Base-by-base conservation (phyloP, 2,888 invertebrate species). In the Parnassius apollo region DNA sequence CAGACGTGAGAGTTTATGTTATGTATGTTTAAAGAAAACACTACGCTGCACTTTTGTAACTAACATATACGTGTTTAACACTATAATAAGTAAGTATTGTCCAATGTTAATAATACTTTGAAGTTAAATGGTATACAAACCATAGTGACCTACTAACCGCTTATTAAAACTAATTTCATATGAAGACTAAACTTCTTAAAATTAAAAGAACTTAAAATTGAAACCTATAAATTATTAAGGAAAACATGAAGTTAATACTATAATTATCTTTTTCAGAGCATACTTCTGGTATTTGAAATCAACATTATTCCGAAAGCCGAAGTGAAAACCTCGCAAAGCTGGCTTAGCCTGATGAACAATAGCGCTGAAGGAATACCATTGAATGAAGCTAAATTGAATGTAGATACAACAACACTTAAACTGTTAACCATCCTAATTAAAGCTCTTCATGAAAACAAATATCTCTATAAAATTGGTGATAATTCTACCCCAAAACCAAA, bases 211-310 rank as follows among this genome's bases (percentile, higher is more conserved):
- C 35, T 35, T 35, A 35, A 35, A 35, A 1, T 35, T 35, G 35
- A 35, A 35, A 7, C 7, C 1, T 35, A 35, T 35, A 35, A 35
- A 35, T 7, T 35, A 35, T 7, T 7, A 3, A 35, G 3, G 7
- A 35, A 22, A 9, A 57, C 3, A 50, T 51, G 42, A 49, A 49
- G 59, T 57, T 62, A 65, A 56, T 35, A 42, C 9, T 61, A 10
- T 9, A 53, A 12, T 48, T 70, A 68, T 72, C 62, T 66, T 35
- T 90, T 90, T 66, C 89, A 91, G 90, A 78, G 76, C 62, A 74
- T 88, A 25, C 74, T 89, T 49, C 75, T 88, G 44, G 74, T 86
- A 57, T 89, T 86, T 71, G 86, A 88, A 68, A 86, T 83, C 65
- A 85, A 78, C 57, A 70, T 81, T 46, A 77, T 35, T 18, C 42